These are phyloP conservation scores for Brachyalestes nurse DNA, from an alignment of 2,797 vertebrate species.

Conservation along the genomic window DNA sequence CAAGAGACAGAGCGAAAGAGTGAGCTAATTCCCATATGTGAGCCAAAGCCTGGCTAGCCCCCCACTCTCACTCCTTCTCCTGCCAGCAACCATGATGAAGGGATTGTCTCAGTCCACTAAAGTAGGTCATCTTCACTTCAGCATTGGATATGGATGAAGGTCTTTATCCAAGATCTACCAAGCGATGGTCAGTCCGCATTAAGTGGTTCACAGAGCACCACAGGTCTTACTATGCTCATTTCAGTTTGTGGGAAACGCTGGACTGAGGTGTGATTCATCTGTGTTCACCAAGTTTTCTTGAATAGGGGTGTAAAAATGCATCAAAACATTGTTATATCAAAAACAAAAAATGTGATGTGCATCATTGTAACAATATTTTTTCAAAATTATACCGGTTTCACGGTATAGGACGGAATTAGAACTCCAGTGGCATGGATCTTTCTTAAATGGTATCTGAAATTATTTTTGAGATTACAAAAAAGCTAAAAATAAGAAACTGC, in stretches of 20 bases:
- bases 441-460: no score
- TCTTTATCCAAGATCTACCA: neutral
- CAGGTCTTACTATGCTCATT: slow-evolving; percentile 3
- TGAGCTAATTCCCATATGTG: slow-evolving; percentile 39
- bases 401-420: no score
- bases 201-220: slow-evolving; percentile 18
- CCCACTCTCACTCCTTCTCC: neutral
- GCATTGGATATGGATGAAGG: slow-evolving; percentile 30
- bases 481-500: no score
- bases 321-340: no score
- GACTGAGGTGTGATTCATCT: neutral
- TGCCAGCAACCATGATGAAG: slow-evolving; percentile 28
- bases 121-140: slow-evolving; percentile 46
- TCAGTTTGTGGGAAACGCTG: slow-evolving; percentile 13
- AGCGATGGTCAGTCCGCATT: slow-evolving; percentile 23
- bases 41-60: slow-evolving; percentile 17
- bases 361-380: no score
- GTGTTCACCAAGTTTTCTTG: no score
- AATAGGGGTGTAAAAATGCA: no score
- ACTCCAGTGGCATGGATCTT: no score
- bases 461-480: no score
- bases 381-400: no score
- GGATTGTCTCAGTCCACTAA: slow-evolving; percentile 36
- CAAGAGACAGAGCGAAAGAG: slow-evolving; percentile 22
- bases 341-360: no score